Conservation (phyloP, 2,888 invertebrate genomes). For the Synergus japonicus region DNA sequence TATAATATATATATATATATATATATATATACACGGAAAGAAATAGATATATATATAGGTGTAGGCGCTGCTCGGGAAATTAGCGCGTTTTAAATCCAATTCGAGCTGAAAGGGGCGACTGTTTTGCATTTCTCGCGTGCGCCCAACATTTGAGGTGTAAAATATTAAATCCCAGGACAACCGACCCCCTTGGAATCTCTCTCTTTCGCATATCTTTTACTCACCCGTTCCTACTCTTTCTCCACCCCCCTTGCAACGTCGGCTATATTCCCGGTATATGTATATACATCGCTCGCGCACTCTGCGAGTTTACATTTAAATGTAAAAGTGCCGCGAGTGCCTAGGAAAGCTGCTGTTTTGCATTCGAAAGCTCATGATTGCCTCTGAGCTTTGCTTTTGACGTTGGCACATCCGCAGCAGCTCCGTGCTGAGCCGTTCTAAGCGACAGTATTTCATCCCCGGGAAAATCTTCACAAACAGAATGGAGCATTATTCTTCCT, state of each 20-base stretch:
- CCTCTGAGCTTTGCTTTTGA: slow-evolving; percentile 78
- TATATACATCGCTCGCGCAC: slow-evolving; percentile 67
- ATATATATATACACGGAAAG: too few species aligned
- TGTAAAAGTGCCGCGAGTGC: slow-evolving; percentile 75
- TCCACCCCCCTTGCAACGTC: slow-evolving; percentile 50
- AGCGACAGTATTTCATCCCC: slow-evolving; percentile 47
- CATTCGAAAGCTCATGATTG: slow-evolving; percentile 78
- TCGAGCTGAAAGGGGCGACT: slow-evolving; percentile 69
- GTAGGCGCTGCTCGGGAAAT: slow-evolving; percentile 71
- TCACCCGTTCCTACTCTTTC: slow-evolving; percentile 45
- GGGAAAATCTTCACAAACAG: slow-evolving; percentile 57
- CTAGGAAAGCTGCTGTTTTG: slow-evolving; percentile 76
- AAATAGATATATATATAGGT: too few species aligned
- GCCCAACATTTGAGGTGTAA: slow-evolving; percentile 77
- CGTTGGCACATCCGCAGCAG: slow-evolving; percentile 57
- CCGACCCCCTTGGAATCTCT: slow-evolving; percentile 53
- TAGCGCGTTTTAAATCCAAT: slow-evolving; percentile 77
- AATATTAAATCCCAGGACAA: slow-evolving; percentile 75
- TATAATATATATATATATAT: too few species aligned
- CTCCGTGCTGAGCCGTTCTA: slow-evolving; percentile 56
- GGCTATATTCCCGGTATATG: slow-evolving; percentile 50
- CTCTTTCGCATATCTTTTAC: slow-evolving; percentile 45
- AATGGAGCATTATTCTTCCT: slow-evolving; percentile 55
- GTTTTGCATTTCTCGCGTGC: slow-evolving; percentile 72
- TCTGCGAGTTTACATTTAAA: slow-evolving; percentile 78